Percentiles rank a stretch among this genome's conserved stretches.
Evolutionary conservation across 1,140 invertebrate species (phyloP).

Genomic region (Rhynchophorus ferrugineus): DNA sequence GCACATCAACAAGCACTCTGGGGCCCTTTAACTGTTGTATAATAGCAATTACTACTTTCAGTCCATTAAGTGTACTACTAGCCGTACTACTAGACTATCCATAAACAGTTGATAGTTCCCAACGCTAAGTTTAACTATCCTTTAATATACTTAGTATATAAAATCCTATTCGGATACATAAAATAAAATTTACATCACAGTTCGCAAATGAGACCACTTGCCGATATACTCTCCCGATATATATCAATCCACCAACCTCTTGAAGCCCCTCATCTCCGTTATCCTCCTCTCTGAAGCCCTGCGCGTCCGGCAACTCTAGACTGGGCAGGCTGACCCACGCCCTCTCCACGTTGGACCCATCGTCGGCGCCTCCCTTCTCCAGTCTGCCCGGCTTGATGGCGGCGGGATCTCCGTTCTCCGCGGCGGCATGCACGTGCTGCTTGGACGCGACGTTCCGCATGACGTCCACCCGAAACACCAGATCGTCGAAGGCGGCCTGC

Average conservation of each 20-base stretch:
- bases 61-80: no score
- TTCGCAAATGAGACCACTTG: no score
- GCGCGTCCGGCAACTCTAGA: slow-evolving; percentile 20
- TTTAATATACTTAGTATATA: no score
- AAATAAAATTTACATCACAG: no score
- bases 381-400: slow-evolving; percentile 45
- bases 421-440: slow-evolving; percentile 41
- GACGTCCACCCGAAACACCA: slow-evolving; percentile 73
- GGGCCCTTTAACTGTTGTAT: no score
- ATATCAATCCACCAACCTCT: slow-evolving; percentile 32
- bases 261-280: slow-evolving; percentile 32
- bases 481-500: slow-evolving; percentile 78
- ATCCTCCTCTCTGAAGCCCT: slow-evolving; percentile 14
- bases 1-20: no score
- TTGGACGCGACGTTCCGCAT: slow-evolving; percentile 70
- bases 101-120: no score
- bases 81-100: no score
- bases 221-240: no score
- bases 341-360: slow-evolving; percentile 29
- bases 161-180: no score
- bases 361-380: slow-evolving; percentile 18
- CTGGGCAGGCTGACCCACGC: slow-evolving; percentile 46
- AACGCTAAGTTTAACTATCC: no score
- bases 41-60: no score
- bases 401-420: slow-evolving; percentile 54